Conservation (phyloP, 2,113 vertebrate species). For the Mus pahari region DNA sequence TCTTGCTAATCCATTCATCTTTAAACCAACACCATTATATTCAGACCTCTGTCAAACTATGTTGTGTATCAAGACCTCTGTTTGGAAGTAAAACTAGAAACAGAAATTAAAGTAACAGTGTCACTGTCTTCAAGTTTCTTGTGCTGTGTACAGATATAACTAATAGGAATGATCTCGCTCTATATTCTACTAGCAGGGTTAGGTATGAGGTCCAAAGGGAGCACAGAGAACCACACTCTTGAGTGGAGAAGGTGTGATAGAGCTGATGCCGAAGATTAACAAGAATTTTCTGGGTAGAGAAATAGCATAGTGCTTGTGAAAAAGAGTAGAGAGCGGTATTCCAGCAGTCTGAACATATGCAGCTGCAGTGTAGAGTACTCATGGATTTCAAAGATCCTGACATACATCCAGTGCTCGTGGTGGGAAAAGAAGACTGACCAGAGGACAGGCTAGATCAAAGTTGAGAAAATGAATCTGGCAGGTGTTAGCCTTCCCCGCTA, state of each 20-base stretch:
- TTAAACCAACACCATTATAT: background rate
- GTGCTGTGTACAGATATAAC: background rate
- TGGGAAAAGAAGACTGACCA: background rate
- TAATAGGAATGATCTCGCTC: background rate
- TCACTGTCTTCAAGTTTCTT: background rate
- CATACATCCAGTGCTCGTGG: background rate
- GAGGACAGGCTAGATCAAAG: background rate
- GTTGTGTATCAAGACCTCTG: background rate
- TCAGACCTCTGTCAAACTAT: background rate
- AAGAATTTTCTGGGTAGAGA: background rate
- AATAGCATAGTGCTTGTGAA: rapidly evolving
- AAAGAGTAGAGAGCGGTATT: background rate
- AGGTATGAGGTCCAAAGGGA: background rate
- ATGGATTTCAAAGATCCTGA: background rate
- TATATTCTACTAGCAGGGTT: background rate
- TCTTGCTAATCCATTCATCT: background rate
- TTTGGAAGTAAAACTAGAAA: background rate
- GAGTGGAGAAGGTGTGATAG: background rate
- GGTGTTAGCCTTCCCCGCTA: background rate
- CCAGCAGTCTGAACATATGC: background rate
- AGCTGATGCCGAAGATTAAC: background rate
- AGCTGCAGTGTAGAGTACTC: no score
- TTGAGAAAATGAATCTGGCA: background rate
- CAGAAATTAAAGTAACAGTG: background rate
- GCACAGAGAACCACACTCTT: background rate